Conservation (phyloP, 1,140 invertebrate genomes). For the Aphidius ervi region DNA sequence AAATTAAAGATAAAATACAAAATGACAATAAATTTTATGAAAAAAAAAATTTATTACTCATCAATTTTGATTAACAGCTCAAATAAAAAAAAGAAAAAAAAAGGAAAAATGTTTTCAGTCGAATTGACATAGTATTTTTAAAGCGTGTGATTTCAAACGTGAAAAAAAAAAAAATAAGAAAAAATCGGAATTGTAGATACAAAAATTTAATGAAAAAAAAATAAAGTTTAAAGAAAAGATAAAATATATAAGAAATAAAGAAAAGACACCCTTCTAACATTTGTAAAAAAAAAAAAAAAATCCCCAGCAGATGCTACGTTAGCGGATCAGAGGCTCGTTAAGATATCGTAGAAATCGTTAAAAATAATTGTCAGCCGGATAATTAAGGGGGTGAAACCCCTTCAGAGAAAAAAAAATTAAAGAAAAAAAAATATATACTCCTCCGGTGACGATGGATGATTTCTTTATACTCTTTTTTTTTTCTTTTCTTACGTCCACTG, state of each 20-base stretch:
- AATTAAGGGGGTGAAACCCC: constrained; percentile 46
- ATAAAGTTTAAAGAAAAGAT: neutral
- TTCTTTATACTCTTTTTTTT: constrained; percentile 21
- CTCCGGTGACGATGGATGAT: constrained; percentile 23
- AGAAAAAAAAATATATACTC: constrained; percentile 14
- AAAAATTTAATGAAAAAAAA: too few relatives aligned
- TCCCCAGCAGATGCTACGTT: constrained; percentile 33
- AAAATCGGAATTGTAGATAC: too few relatives aligned
- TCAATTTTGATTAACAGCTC: too few relatives aligned
- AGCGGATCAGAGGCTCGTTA: constrained; percentile 45
- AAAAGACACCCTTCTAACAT: constrained; percentile 31
- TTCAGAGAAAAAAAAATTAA: constrained; percentile 26
- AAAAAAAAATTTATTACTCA: too few relatives aligned
- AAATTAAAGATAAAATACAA: too few relatives aligned
- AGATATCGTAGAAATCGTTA: constrained; percentile 50
- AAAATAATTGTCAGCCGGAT: constrained; percentile 53
- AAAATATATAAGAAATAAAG: constrained; percentile 24
- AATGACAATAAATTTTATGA: too few relatives aligned
- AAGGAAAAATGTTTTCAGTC: too few relatives aligned
- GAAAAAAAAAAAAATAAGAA: too few relatives aligned
- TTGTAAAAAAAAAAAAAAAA: neutral
- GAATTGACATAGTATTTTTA: too few relatives aligned
- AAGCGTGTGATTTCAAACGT: too few relatives aligned
- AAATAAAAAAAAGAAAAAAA: too few relatives aligned
- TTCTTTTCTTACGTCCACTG: constrained; percentile 27